Percentiles rank a stretch among this genome's conserved stretches.
phyloP scores from a whole-genome alignment of 2,113 vertebrate species.

The Tiliqua scincoides region DNA sequence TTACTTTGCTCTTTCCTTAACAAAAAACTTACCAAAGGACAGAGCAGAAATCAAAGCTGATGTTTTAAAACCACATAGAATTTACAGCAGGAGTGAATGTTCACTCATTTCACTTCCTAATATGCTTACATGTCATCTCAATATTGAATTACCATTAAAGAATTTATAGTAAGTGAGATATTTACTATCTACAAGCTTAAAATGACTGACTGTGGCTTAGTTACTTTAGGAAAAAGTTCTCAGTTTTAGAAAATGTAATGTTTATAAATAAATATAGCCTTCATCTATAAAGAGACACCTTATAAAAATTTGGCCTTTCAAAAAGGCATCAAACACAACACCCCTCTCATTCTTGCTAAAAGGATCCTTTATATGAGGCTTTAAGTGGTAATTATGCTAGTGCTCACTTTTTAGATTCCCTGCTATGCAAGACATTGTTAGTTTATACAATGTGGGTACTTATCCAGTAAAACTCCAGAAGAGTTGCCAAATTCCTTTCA shows the following conservation, averaged over 20 bases:
- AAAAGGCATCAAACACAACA: slow-evolving; percentile 7
- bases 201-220: too few relatives aligned
- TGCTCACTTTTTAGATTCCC: slow-evolving; percentile 41
- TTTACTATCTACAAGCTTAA: too few relatives aligned
- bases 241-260: background rate
- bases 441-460: slow-evolving; percentile 11
- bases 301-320: background rate
- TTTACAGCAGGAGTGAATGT: background rate
- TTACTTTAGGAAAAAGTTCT: background rate
- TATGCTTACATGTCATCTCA: background rate
- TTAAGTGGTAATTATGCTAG: slow-evolving; percentile 50
- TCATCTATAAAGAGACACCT: background rate
- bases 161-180: background rate
- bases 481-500: slow-evolving; percentile 54
- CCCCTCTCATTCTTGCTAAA: slow-evolving; percentile 20
- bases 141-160: background rate
- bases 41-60: background rate
- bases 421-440: slow-evolving; percentile 2
- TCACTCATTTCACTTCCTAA: background rate
- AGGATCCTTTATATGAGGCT: slow-evolving; percentile 33
- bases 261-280: background rate
- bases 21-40: background rate
- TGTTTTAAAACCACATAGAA: background rate
- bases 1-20: too few relatives aligned
- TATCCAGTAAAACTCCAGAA: slow-evolving; percentile 15